phyloP scores from a whole-genome alignment of 2,797 vertebrate species.

The Crenichthys baileyi region DNA sequence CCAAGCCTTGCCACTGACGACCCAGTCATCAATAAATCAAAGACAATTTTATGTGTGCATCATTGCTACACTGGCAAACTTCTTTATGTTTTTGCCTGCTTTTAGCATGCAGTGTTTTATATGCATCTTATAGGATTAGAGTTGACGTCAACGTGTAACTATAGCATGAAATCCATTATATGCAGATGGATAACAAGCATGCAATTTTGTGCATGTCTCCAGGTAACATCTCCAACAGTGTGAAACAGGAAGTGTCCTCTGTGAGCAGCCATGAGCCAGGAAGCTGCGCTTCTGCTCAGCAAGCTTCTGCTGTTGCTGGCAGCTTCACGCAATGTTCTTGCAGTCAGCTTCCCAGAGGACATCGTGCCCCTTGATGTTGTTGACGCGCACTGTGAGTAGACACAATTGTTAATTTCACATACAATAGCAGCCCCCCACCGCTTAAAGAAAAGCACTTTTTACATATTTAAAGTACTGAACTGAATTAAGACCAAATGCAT shows the following conservation, averaged over 20 bases:
- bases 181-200: constrained; percentile 12
- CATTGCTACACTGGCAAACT: constrained; percentile 12
- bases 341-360: constrained; percentile 96
- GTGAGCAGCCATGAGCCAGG: constrained; percentile 88
- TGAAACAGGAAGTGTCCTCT: constrained; percentile 78
- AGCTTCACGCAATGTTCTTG: constrained; percentile 74
- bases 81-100: neutral
- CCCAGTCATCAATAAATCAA: constrained; percentile 61
- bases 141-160: neutral
- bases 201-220: constrained; percentile 66
- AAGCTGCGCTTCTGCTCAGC: constrained; percentile 81
- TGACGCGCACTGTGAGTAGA: constrained; percentile 93
- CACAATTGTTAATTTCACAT: constrained; percentile 3
- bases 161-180: neutral
- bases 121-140: neutral
- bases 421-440: neutral
- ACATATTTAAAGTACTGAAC: neutral
- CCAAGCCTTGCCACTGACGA: constrained; percentile 64
- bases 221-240: constrained; percentile 85
- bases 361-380: constrained; percentile 87
- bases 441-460: neutral
- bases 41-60: constrained; percentile 26
- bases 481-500: constrained; percentile 26
- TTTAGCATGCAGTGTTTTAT: neutral
- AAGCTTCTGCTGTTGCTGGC: constrained; percentile 82